phyloP scores from a whole-genome alignment of 1,140 invertebrate species.

The Dreissena polymorpha region DNA sequence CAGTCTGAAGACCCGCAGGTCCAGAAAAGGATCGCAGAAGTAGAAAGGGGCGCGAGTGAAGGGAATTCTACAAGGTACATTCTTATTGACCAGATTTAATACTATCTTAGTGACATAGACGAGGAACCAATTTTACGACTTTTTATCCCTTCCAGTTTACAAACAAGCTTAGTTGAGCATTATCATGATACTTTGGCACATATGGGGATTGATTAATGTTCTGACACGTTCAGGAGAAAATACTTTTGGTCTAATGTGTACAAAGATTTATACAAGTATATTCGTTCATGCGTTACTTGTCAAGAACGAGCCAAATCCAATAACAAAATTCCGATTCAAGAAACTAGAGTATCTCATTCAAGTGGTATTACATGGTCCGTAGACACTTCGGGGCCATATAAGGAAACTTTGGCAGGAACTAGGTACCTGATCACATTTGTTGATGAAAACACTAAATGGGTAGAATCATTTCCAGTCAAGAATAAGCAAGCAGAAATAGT shows the following conservation, averaged over 20 bases:
- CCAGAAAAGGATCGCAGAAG: slow-evolving; percentile 5
- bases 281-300: slow-evolving; percentile 5
- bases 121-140: neutral
- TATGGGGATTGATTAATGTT: slow-evolving; percentile 27
- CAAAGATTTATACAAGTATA: neutral
- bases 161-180: slow-evolving; percentile 2
- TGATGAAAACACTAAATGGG: slow-evolving; percentile 10
- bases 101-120: slow-evolving; percentile 23
- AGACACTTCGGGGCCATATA: slow-evolving; percentile 4
- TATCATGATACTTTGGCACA: slow-evolving; percentile 27
- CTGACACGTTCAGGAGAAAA: slow-evolving; percentile 2
- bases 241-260: slow-evolving; percentile 28
- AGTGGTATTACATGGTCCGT: neutral
- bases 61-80: slow-evolving; percentile 1
- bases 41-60: neutral
- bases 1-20: slow-evolving; percentile 15
- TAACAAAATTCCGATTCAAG: slow-evolving; percentile 13
- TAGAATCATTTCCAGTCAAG: slow-evolving; percentile 25
- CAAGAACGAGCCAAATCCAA: neutral
- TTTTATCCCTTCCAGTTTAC: neutral
- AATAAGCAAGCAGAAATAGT: slow-evolving; percentile 26
- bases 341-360: slow-evolving; percentile 27
- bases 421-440: slow-evolving; percentile 28
- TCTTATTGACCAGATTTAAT: slow-evolving; percentile 7
- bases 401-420: neutral